Conservation (phyloP, 2,113 vertebrate genomes). For the Dryoscopus gambensis region DNA sequence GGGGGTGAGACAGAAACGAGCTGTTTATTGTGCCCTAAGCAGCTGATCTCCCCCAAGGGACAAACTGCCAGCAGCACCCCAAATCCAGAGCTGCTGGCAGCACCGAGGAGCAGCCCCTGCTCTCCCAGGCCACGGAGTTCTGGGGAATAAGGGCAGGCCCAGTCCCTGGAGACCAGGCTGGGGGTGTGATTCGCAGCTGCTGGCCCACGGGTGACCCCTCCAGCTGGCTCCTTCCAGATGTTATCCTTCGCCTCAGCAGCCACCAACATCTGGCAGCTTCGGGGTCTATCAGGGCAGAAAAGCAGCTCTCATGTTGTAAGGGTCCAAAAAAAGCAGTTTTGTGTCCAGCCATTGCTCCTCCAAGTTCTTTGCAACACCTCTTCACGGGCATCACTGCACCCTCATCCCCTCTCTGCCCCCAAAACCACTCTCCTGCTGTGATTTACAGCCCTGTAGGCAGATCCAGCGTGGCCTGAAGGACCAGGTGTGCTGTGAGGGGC, state of each 20-base stretch:
- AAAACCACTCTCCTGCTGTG: neutral
- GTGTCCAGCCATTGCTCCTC: neutral
- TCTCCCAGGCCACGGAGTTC: neutral
- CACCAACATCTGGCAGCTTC: neutral
- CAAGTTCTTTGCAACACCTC: neutral
- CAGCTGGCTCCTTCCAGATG: neutral
- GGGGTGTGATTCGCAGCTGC: neutral
- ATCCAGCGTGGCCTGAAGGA: neutral
- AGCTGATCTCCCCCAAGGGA: neutral
- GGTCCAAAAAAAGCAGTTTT: neutral
- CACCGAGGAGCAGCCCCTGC: neutral
- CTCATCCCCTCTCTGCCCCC: neutral
- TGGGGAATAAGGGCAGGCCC: neutral
- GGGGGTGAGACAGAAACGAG: neutral
- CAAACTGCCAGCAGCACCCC: neutral
- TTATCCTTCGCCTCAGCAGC: neutral
- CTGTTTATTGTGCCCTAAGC: neutral
- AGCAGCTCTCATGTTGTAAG: neutral
- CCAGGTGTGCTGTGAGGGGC: neutral
- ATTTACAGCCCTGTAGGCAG: rapidly evolving
- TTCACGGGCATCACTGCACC: rapidly evolving
- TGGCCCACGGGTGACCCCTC: neutral
- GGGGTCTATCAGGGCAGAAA: rapidly evolving
- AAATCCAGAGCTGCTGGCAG: neutral
- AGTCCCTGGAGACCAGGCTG: neutral